A percentile compares a stretch with the other conserved stretches of the same genome.
Evolutionary conservation across 2,797 vertebrate species (phyloP).

Genomic region (Acanthornis magna): DNA sequence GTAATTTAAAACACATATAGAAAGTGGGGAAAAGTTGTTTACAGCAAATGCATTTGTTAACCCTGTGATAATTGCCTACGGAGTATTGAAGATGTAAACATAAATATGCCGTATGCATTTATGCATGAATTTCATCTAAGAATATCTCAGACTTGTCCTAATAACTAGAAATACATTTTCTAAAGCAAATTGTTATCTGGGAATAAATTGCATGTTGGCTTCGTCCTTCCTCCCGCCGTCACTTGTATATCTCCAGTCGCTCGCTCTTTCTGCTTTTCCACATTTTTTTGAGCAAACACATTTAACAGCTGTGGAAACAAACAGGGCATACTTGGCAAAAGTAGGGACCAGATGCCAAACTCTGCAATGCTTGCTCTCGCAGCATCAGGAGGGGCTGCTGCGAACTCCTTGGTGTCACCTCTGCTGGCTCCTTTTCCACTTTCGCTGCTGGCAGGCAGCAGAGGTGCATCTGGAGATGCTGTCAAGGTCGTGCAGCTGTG

Average conservation of each 20-base stretch:
- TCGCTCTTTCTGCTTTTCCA: constrained; percentile 24
- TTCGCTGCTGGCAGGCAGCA: constrained; percentile 41
- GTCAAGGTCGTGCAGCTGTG: constrained; percentile 50
- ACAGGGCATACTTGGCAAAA: constrained; percentile 76
- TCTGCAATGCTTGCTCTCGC: constrained; percentile 60
- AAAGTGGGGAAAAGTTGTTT: constrained; percentile 23
- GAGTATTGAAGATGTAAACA: constrained; percentile 49
- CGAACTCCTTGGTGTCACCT: constrained; percentile 70
- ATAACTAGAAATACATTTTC: constrained; percentile 58
- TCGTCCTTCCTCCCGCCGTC: constrained; percentile 41
- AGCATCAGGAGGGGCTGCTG: constrained; percentile 24
- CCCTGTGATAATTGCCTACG: constrained; percentile 45
- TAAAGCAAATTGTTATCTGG: constrained; percentile 57
- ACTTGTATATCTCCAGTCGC: background rate
- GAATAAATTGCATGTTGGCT: constrained; percentile 51
- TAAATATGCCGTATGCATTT: constrained; percentile 42
- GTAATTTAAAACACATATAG: constrained; percentile 42
- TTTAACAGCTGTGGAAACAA: constrained; percentile 78
- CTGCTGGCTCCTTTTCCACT: constrained; percentile 51
- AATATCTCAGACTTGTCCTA: constrained; percentile 26
- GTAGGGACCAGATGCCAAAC: constrained; percentile 71
- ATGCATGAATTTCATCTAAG: constrained; percentile 23
- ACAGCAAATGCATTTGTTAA: constrained; percentile 47
- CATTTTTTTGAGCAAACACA: constrained; percentile 63
- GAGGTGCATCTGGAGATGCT: constrained; percentile 64